These are phyloP conservation scores for Piscicola geometra DNA, from an alignment of 2,888 invertebrate genomes.

Conservation along the genomic window DNA sequence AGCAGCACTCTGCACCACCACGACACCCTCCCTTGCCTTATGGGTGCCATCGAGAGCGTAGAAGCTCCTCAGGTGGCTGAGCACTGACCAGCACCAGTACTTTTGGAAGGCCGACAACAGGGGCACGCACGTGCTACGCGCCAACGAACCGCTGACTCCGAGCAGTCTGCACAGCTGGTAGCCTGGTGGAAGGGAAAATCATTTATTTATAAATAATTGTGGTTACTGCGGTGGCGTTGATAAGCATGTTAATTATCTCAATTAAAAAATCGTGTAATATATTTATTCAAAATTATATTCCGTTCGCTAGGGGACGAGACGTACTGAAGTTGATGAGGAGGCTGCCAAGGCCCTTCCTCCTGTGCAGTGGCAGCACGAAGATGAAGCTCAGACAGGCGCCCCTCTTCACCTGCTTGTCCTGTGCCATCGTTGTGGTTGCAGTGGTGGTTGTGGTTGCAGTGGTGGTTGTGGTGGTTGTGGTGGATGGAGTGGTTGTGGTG, in stretches of 20 bases:
- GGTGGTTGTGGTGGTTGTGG: background rate
- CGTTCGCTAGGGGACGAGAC: too few species aligned
- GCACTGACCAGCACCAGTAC: constrained; percentile 28
- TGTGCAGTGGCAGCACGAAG: constrained; percentile 29
- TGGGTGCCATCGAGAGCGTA: background rate
- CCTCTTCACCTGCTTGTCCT: constrained; percentile 22
- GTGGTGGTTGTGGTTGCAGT: constrained; percentile 15
- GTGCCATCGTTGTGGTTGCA: constrained; percentile 9
- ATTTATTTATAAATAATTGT: background rate
- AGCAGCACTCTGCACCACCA: background rate
- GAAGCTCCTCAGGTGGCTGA: constrained; percentile 5
- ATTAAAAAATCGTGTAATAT: too few species aligned
- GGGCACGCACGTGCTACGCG: constrained; percentile 23
- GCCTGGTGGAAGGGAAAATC: background rate
- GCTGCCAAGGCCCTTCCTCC: constrained; percentile 29
- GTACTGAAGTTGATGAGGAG: constrained; percentile 34
- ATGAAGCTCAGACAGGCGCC: constrained; percentile 25
- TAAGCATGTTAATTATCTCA: too few species aligned
- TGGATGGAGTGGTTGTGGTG: background rate
- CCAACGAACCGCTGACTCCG: constrained; percentile 3
- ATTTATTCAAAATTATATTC: too few species aligned
- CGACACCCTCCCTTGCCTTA: background rate
- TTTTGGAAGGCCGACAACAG: constrained; percentile 30
- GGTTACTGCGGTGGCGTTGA: constrained; percentile 29
- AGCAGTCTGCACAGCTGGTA: constrained; percentile 27